A percentile compares a stretch with the other conserved stretches of the same genome.
phyloP scores from a whole-genome alignment of 2,797 vertebrate genomes.

The Vipera ursinii region DNA sequence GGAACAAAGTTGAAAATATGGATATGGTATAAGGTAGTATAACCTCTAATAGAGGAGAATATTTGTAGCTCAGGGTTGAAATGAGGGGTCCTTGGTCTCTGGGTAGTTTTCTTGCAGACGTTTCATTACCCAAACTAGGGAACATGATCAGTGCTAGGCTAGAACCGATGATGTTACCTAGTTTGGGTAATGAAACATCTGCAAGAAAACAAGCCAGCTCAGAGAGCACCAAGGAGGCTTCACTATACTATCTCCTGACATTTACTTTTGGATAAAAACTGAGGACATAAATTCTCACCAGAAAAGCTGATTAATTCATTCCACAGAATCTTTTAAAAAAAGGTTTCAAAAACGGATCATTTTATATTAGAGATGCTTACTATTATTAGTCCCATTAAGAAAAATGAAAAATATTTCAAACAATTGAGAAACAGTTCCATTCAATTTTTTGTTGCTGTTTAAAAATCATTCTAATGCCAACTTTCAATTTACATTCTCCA shows the following conservation, averaged over 20 bases:
- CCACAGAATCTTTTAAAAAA: not conserved
- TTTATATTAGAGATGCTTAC: not conserved
- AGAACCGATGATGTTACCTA: too few species aligned
- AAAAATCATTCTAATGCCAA: not conserved
- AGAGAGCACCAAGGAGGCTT: too few species aligned
- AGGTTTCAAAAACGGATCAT: not conserved
- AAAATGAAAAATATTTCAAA: not conserved
- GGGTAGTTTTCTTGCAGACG: too few species aligned
- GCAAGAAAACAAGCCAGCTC: too few species aligned
- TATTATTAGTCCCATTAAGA: not conserved
- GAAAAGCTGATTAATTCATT: not conserved
- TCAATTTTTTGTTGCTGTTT: not conserved
- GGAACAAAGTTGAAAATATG: not conserved
- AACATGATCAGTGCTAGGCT: too few species aligned
- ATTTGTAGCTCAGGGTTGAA: not conserved
- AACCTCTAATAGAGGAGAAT: not conserved
- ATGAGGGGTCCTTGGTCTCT: not conserved
- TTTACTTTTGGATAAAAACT: not conserved
- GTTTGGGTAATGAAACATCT: too few species aligned
- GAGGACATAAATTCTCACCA: not conserved
- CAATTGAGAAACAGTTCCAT: not conserved
- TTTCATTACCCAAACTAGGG: too few species aligned
- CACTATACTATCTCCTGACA: not conserved
- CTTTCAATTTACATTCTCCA: not conserved
- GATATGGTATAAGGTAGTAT: not conserved